Evolutionary conservation across 1,140 invertebrate genomes (phyloP).

Genomic region (Thalassaphorura encarpata): DNA sequence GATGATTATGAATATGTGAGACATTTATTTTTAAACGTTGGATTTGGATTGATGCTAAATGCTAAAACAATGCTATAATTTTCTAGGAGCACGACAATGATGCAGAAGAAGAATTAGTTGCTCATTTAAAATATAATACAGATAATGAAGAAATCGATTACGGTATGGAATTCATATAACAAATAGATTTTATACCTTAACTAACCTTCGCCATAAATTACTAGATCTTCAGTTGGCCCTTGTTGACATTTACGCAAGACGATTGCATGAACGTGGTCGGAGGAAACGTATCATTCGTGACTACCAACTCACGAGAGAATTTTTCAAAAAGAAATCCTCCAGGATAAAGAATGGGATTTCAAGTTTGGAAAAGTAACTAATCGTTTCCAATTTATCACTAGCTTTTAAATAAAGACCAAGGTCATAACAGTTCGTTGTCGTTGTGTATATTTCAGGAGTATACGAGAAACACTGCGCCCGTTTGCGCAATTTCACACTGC

Average conservation of each 20-base stretch:
- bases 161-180: slow-evolving; percentile 47
- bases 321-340: slow-evolving; percentile 57
- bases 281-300: slow-evolving; percentile 78
- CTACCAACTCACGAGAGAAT: slow-evolving; percentile 70
- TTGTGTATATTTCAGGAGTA: slow-evolving; percentile 40
- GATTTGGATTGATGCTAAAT: no score
- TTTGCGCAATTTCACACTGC: slow-evolving; percentile 80
- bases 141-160: slow-evolving; percentile 85
- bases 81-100: slow-evolving; percentile 90
- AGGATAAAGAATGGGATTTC: slow-evolving; percentile 43
- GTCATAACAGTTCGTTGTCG: background rate
- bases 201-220: slow-evolving; percentile 25
- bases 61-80: no score
- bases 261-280: slow-evolving; percentile 73
- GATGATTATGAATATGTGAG: slow-evolving; percentile 95
- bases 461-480: slow-evolving; percentile 61
- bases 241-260: slow-evolving; percentile 79
- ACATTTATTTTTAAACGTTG: no score
- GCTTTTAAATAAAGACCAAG: no score
- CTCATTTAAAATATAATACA: slow-evolving; percentile 58
- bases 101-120: slow-evolving; percentile 78
- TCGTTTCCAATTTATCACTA: no score
- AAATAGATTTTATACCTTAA: slow-evolving; percentile 22
- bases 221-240: slow-evolving; percentile 57
- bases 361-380: slow-evolving; percentile 56